Conservation (phyloP, 1,140 invertebrate genomes). For the Drosophila takahashii region DNA sequence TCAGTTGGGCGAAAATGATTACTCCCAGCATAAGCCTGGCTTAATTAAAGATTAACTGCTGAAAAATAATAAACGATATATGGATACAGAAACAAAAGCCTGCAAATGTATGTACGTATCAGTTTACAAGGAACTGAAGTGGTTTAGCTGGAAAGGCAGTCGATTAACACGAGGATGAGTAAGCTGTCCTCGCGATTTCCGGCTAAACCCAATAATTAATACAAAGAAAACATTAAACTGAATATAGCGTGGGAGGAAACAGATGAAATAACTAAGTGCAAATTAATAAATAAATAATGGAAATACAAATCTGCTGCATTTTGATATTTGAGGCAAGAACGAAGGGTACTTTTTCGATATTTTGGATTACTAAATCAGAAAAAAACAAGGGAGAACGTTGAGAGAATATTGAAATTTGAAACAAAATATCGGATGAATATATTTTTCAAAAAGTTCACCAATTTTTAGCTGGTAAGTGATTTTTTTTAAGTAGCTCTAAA, state of each 20-base stretch:
- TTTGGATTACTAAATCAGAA: too few relatives aligned
- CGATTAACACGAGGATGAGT: conserved; percentile 4
- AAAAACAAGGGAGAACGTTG: too few relatives aligned
- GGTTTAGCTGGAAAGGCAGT: conserved; percentile 6
- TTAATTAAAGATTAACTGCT: background rate
- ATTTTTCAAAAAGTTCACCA: too few relatives aligned
- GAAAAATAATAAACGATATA: background rate
- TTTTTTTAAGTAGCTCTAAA: background rate
- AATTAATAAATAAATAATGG: background rate
- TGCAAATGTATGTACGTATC: conserved; percentile 2
- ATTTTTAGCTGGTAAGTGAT: too few relatives aligned
- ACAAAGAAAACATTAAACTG: background rate
- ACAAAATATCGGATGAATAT: too few relatives aligned
- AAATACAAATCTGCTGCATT: background rate
- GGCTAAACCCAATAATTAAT: background rate
- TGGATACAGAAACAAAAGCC: background rate
- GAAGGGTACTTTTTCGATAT: background rate
- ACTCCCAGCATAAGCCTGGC: background rate
- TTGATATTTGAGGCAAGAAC: background rate
- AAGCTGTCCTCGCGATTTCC: conserved; percentile 12
- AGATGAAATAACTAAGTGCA: conserved; percentile 2
- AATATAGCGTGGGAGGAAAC: background rate
- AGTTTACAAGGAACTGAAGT: conserved; percentile 8
- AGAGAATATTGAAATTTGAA: too few relatives aligned
- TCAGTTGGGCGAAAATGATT: background rate